Evolutionary conservation across 1,140 invertebrate genomes (phyloP).

Genomic region (Hycleus cichorii): DNA sequence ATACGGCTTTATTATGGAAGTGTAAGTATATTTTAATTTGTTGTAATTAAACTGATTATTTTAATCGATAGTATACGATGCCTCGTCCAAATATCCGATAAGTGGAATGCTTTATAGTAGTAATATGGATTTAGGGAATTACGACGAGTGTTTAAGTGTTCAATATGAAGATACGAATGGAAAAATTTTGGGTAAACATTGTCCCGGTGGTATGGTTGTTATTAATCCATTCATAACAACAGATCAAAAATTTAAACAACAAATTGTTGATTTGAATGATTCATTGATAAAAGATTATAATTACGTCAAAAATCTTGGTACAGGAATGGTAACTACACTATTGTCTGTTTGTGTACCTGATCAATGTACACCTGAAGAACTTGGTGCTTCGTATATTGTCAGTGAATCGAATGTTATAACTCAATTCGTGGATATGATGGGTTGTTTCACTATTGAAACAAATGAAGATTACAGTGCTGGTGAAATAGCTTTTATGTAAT

Average conservation of each 20-base stretch:
- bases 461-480: not conserved
- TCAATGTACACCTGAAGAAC: conserved; percentile 2
- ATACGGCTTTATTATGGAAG: not conserved
- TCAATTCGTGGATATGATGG: not conserved
- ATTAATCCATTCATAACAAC: not conserved
- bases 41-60: not conserved
- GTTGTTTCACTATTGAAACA: conserved; percentile 5
- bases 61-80: conserved; percentile 1
- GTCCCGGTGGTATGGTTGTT: not conserved
- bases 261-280: not conserved
- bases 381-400: conserved; percentile 1
- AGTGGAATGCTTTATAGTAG: conserved; percentile 2
- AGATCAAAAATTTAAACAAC: not conserved
- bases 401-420: not conserved
- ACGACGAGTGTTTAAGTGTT: conserved; percentile 1
- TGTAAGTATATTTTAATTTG: not conserved
- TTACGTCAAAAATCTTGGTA: not conserved
- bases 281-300: not conserved
- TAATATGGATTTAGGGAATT: conserved; percentile 3
- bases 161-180: not conserved
- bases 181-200: conserved; percentile 2
- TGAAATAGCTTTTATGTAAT: conserved; percentile 2
- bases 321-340: not conserved
- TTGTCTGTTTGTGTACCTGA: conserved; percentile 5
- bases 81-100: not conserved